Percentiles rank a stretch among this genome's conserved stretches.
Conservation (phyloP, 2,888 invertebrate genomes). For the Drosophila algonquin region DNA sequence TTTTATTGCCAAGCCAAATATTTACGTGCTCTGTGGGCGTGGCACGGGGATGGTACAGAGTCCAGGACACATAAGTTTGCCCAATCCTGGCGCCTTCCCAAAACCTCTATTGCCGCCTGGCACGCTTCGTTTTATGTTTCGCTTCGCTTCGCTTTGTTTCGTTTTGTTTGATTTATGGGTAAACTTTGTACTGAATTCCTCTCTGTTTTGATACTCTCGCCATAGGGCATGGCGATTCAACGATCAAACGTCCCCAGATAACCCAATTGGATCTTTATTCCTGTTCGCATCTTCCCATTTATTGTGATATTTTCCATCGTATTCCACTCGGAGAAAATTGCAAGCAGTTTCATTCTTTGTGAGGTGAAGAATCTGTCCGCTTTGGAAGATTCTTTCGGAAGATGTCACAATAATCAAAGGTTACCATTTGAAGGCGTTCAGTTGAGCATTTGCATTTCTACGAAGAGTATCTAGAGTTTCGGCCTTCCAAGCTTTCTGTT, state of each 20-base stretch:
- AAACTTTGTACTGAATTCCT: conserved; percentile 50
- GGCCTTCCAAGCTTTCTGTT: neutral
- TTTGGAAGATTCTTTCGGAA: too few relatives aligned
- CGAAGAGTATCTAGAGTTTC: neutral
- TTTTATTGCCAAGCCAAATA: conserved; percentile 56
- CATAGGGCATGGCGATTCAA: neutral
- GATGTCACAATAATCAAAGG: too few relatives aligned
- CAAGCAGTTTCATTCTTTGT: too few relatives aligned
- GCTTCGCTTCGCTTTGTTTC: conserved; percentile 9
- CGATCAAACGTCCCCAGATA: neutral
- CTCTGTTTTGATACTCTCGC: neutral
- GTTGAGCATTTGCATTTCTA: neutral
- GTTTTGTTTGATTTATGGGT: conserved; percentile 67
- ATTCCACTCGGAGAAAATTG: too few relatives aligned
- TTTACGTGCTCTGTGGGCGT: conserved; percentile 63
- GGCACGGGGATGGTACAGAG: conserved; percentile 11
- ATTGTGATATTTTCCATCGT: too few relatives aligned
- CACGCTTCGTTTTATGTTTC: conserved; percentile 29
- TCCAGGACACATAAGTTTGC: conserved; percentile 19
- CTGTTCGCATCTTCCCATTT: too few relatives aligned
- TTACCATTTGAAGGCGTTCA: too few relatives aligned
- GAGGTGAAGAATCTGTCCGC: too few relatives aligned
- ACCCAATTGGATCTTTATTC: too few relatives aligned
- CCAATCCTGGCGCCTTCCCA: neutral
- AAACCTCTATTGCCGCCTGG: neutral